Percentiles rank a stretch among this genome's conserved stretches.
Evolutionary conservation across 1,140 invertebrate genomes (phyloP).

Genomic region (Zophobas atratus): DNA sequence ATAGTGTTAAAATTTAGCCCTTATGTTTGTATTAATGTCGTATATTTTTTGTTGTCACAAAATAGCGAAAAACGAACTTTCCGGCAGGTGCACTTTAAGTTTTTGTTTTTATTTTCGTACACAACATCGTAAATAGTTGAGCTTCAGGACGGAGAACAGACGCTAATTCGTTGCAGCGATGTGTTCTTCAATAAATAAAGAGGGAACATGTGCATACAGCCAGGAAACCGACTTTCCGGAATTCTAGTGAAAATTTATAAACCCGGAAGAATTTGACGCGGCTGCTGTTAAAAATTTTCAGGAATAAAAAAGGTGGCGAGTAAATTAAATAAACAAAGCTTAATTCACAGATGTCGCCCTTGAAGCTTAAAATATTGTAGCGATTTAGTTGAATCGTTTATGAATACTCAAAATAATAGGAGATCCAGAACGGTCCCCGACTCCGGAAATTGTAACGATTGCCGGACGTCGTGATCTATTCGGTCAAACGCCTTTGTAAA

Average conservation of each 20-base stretch:
- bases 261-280: neutral
- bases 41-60: neutral
- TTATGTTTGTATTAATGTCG: too few relatives aligned
- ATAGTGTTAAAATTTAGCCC: too few relatives aligned
- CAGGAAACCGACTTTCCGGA: neutral
- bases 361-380: too few relatives aligned
- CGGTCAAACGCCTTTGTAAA: too few relatives aligned
- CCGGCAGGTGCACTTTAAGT: slow-evolving; percentile 9
- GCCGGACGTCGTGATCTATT: too few relatives aligned
- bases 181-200: slow-evolving; percentile 22
- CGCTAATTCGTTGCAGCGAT: slow-evolving; percentile 20
- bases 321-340: neutral
- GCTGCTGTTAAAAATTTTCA: neutral
- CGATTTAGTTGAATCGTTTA: too few relatives aligned
- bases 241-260: slow-evolving; percentile 2
- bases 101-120: slow-evolving; percentile 18
- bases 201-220: slow-evolving; percentile 17
- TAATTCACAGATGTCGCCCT: too few relatives aligned
- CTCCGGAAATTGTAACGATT: too few relatives aligned
- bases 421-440: too few relatives aligned
- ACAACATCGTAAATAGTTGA: slow-evolving; percentile 19
- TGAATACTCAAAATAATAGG: too few relatives aligned
- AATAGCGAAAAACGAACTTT: slow-evolving; percentile 18
- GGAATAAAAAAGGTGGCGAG: neutral
- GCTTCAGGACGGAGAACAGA: slow-evolving; percentile 10